Conservation (phyloP, 2,797 vertebrate species). For the Hippoglossus hippoglossus region DNA sequence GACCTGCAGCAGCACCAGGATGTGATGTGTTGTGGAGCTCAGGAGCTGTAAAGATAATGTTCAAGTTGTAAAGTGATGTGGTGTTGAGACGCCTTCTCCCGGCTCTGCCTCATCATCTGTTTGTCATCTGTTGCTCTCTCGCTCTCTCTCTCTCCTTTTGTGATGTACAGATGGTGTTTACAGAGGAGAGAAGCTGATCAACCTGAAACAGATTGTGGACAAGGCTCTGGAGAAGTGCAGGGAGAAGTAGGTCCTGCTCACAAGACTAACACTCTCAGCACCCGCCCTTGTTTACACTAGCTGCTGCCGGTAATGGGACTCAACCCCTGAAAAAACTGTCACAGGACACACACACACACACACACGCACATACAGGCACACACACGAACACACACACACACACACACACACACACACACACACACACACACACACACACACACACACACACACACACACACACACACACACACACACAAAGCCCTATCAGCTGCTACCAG, state of each 20-base stretch:
- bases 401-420: conserved; percentile 26
- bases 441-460: conserved; percentile 28
- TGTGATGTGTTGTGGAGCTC: conserved; percentile 1
- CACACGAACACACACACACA: conserved; percentile 18
- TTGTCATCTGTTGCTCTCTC: conserved; percentile 1
- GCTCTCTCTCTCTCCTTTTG: background rate
- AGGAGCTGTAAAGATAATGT: background rate
- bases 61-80: conserved; percentile 26
- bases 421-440: conserved; percentile 32
- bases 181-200: conserved; percentile 87
- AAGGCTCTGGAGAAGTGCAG: conserved; percentile 83
- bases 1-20: conserved; percentile 4
- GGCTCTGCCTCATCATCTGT: conserved; percentile 15
- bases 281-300: conserved; percentile 58
- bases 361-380: conserved; percentile 31
- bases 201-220: conserved; percentile 84
- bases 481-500: conserved; percentile 58
- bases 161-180: conserved; percentile 82
- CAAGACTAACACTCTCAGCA: conserved; percentile 22
- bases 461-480: conserved; percentile 14
- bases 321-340: conserved; percentile 34
- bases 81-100: conserved; percentile 12
- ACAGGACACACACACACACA: conserved; percentile 37
- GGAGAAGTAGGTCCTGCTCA: conserved; percentile 72
- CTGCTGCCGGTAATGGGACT: conserved; percentile 42